Base-by-base conservation (phyloP, 2,797 vertebrate genomes). In the Helostoma temminkii region DNA sequence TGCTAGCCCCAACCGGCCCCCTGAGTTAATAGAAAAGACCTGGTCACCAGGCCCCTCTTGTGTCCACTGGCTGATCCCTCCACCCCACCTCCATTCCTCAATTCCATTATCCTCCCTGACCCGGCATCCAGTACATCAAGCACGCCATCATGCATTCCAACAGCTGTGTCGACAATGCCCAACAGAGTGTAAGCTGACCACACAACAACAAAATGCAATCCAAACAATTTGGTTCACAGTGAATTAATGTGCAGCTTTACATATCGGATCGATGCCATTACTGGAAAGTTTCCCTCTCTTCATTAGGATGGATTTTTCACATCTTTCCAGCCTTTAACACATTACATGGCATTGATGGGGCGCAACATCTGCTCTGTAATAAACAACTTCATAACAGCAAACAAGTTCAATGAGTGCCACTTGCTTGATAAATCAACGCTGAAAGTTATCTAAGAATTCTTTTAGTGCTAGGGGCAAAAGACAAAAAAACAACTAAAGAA, bases 21-120 rank as follows among this genome's bases (percentile, higher is more conserved):
- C 74, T n/a, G 65, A 92, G 91, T 93, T 94, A 94, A 94, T 93
- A 92, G 92, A 91, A 93, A 93, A 89, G 87, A 92, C 92, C 91
- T 82, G 85, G 84, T 91, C 86, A 76, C 85, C 78, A 56, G 74
- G 73, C 88, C 74, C 80, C 81, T 76, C 78, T 83, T 61, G 70
- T 32, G 59, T 69, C 79, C 82, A 70, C 57, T 28, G 58, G 56
- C 89, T 66, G 80, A 86, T 86, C 79, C 85, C 61, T 74, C 66
- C 62, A 78, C 66, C 76, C 71, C 83, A 78, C 50, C 55, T 74
- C 83, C 74, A 83, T 85, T 77, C 83, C 74, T 88, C 82, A 67
- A 76, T 92, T 92, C 90, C 88, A 93, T 93, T 94, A 93, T 84
- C 81, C 86, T 66, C 54, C 41, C 82, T 81, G 88, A 91, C 91